Evolutionary conservation across 2,888 invertebrate genomes (phyloP), one percentile per base, ranked within the genome.

Genomic region (Lycia hirtaria): DNA sequence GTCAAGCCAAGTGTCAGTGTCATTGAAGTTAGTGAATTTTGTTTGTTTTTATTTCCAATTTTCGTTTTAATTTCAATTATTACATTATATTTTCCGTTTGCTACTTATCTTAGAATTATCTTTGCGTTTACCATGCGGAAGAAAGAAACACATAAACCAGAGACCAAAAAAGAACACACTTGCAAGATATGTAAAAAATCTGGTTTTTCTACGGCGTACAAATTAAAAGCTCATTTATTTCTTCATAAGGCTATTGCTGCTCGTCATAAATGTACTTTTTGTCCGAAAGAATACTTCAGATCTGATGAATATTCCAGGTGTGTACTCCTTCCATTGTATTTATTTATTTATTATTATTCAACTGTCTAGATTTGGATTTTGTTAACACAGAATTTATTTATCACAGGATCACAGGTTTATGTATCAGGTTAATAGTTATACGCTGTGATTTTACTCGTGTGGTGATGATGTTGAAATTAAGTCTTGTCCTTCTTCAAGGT

Each of bases 211-310:
- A 69, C 71, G 45, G 53, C 72, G 0, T 81, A 73, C 56, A 79
- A 85, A 19, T 69, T 72, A 5, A 74, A 69, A 19, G 59, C 72
- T 0, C 78, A 78, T 66, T 59, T 88, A 19, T 87, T 80, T 44
- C 65, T 70, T 6, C 88, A 88, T 37, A 78, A 69, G 1, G 74
- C 71, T 0, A 67, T 83, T 0, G 61, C 79, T 43, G 49, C 82
- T 0, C 69, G 83, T 4, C 83, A 75, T 40, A 71, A 70, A 12
- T 88, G 88, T 47, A 32, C 59, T 0, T 62, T 66, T 47, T 88
- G 88, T 45, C 37, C 56, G 0, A 85, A 81, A 61, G 73, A 76
- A 52, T 88, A 73, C 64, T 88, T 71, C 28, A 73, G 88, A 30
- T 69, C 62, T 1, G 87, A 88, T 54, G 65, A 69, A 0, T 88